Conservation (phyloP, 2,888 invertebrate genomes). For the Agrochola litura region DNA sequence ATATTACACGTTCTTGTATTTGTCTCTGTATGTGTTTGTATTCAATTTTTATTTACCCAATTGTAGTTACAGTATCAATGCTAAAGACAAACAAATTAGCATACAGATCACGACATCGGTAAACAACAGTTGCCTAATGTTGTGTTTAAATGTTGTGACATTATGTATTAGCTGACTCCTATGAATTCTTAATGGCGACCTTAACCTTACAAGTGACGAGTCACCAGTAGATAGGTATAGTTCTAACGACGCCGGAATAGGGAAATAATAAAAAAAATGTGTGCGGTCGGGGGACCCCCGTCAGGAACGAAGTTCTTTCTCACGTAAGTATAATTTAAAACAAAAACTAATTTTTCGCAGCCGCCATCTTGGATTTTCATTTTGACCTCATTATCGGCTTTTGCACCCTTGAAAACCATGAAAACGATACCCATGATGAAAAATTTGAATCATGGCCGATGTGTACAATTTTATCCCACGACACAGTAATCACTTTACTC, state of each 20-base stretch:
- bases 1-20: not conserved
- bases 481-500: no score
- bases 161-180: conserved; percentile 29
- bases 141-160: conserved; percentile 43
- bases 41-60: conserved; percentile 14
- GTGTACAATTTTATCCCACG: no score
- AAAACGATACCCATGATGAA: no score
- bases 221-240: not conserved
- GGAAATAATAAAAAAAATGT: no score
- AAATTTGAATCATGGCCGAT: no score
- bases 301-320: no score
- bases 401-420: no score
- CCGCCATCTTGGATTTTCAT: no score
- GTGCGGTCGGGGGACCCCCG: no score
- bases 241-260: not conserved
- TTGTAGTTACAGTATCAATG: conserved; percentile 35
- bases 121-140: conserved; percentile 40
- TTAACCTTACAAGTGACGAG: conserved; percentile 2
- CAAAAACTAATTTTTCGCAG: no score
- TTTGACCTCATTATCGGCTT: no score
- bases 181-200: conserved; percentile 52
- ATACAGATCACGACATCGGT: conserved; percentile 32
- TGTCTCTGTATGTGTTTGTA: not conserved
- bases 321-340: no score
- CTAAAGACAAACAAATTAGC: conserved; percentile 35